Evolutionary conservation across 2,113 vertebrate genomes (phyloP), one percentile per base, ranked within the genome.

Genomic region (Epinephelus fuscoguttatus): DNA sequence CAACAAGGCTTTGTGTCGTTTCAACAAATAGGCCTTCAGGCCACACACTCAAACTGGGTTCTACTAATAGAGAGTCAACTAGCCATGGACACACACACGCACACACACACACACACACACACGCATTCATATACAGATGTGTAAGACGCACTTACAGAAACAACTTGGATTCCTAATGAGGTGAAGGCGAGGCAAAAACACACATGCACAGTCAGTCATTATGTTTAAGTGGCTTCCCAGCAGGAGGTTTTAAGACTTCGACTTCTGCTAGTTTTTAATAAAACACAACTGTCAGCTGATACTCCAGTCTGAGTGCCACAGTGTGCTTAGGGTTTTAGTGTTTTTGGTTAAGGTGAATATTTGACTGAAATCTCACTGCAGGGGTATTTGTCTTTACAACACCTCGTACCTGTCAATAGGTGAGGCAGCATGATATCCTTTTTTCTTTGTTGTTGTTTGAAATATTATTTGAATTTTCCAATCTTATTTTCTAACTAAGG

Each of bases 1-100:
- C 52, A 70, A 61, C 70, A 30, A 75, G 53, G 45, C 66, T 25
- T 75, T 37, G 52, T n/a, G 75, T 66, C 52, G 4, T 55, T 80
- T 75, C 8, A 60, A 70, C 68, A 82, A 85, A 81, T 33, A 56
- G 21, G 55, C 70, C 70, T 47, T 33, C 19, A 19, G 75, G 53
- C 75, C 25, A 37, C 49, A 15, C 19, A 57, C 17, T 53, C 64
- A 45, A 57, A 76, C 47, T n/a, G 72, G 64, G 59, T 14, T 76
- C 40, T 64, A 21, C 52, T 52, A 61, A 78, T 9, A 50, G 8
- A 76, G 47, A 76, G 52, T 71, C 50, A 70, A 53, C 25, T 75
- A 64, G 21, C 12, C 49, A 23, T 50, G 17, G 63, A 74, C 47
- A 75, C 25, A 17, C 19, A 52, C 37, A 19, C 53, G 23, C 47